A percentile compares a stretch with the other conserved stretches of the same genome.
Evolutionary conservation across 1,140 invertebrate genomes (phyloP).

Genomic region (Cryptotermes secundus): DNA sequence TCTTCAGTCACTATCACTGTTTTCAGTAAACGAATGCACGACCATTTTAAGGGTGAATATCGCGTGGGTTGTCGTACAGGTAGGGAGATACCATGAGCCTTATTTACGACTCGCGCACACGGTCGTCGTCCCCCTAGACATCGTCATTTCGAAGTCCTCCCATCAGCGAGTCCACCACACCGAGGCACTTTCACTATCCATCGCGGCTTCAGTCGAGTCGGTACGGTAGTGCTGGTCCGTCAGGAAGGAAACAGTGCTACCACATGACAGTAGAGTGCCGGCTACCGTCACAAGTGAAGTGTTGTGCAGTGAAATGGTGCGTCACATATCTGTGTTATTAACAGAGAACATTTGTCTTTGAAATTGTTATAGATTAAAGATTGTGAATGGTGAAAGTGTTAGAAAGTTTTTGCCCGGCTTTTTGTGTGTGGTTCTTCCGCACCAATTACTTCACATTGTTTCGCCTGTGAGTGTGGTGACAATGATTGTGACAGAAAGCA

Average conservation of each 20-base stretch:
- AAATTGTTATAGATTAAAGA: neutral
- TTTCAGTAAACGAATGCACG: neutral
- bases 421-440: conserved; percentile 2
- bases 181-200: conserved; percentile 21
- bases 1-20: conserved; percentile 3
- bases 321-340: neutral
- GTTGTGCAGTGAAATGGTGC: conserved; percentile 37
- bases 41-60: conserved; percentile 24
- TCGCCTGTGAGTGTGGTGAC: conserved; percentile 30
- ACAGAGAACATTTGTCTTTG: too few species aligned
- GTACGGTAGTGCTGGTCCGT: neutral
- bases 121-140: conserved; percentile 20
- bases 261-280: neutral
- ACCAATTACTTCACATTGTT: too few species aligned
- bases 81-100: conserved; percentile 20
- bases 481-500: conserved; percentile 32
- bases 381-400: conserved; percentile 25
- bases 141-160: neutral
- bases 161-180: neutral
- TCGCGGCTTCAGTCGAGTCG: neutral
- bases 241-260: conserved; percentile 40
- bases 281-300: conserved; percentile 27
- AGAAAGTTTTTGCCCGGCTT: neutral
- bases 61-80: conserved; percentile 31
- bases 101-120: conserved; percentile 26